These are phyloP conservation scores for Paramuricea clavata DNA, from an alignment of 92 coral and sea anemone species.

Conservation along the genomic window DNA sequence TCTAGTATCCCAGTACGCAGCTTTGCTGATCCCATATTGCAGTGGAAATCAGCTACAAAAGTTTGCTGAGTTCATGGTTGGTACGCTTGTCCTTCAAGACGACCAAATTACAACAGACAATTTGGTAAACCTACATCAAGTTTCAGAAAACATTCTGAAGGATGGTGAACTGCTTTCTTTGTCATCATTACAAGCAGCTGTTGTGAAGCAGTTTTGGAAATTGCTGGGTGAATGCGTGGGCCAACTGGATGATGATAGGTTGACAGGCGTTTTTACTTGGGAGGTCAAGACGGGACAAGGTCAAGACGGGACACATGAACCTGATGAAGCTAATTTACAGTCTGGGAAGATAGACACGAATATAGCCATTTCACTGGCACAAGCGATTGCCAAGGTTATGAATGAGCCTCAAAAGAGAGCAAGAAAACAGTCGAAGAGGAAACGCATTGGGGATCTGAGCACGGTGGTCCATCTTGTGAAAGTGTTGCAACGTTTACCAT, in stretches of 20 bases:
- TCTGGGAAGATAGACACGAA: constrained; percentile 17
- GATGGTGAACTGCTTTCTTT: neutral
- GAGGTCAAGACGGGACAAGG: neutral
- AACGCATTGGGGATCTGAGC: neutral
- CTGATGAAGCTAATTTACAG: constrained; percentile 12
- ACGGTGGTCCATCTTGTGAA: constrained; percentile 9
- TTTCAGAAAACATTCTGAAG: constrained; percentile 14
- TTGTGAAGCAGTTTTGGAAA: constrained; percentile 30
- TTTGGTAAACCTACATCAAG: neutral
- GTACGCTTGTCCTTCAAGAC: neutral
- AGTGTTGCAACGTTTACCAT: constrained; percentile 10
- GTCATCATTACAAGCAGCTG: constrained; percentile 22
- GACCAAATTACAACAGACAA: neutral
- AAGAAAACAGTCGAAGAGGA: neutral
- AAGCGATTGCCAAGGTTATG: constrained; percentile 26
- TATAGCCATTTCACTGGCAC: neutral
- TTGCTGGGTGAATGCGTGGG: neutral
- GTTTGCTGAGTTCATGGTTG: constrained; percentile 19
- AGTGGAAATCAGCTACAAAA: neutral
- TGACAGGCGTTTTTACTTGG: constrained; percentile 24
- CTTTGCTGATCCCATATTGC: constrained; percentile 39
- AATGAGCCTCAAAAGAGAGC: neutral
- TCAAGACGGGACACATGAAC: neutral
- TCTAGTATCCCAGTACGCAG: constrained; percentile 18
- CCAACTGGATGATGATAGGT: neutral